Percentiles rank a stretch among this genome's conserved stretches.
phyloP scores from a whole-genome alignment of 35 echinoderm and acorn worm species.

The Ophiothrix spiculata region DNA sequence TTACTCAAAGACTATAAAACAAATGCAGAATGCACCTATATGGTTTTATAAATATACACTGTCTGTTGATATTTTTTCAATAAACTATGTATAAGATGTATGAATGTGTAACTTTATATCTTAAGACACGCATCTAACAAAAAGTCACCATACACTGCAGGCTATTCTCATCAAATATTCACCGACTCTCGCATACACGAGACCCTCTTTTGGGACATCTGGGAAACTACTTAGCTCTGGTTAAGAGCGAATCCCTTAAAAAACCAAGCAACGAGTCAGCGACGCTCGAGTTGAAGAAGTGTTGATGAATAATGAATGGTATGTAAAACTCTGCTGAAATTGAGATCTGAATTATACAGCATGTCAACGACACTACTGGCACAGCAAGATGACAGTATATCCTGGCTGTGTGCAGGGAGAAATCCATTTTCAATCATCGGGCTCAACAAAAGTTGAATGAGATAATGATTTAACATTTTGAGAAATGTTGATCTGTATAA shows the following conservation, averaged over 20 bases:
- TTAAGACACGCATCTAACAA: background rate
- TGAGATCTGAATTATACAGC: slow-evolving; percentile 15
- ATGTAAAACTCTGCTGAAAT: slow-evolving; percentile 13
- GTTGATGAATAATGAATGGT: background rate
- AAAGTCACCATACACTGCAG: background rate
- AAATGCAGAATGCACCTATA: no score
- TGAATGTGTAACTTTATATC: background rate
- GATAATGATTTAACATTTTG: no score
- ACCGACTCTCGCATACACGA: background rate
- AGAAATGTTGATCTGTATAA: no score
- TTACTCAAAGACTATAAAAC: no score
- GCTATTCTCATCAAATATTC: background rate
- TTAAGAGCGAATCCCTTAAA: background rate
- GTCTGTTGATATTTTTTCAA: no score
- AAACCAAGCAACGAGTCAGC: background rate
- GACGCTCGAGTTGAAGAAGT: background rate
- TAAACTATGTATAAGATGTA: no score
- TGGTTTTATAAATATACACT: no score
- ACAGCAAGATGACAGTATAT: background rate
- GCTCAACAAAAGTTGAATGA: background rate
- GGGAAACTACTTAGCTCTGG: background rate
- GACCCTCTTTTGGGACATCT: background rate
- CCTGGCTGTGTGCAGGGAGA: background rate
- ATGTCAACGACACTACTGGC: background rate
- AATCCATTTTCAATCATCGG: background rate